Evolutionary conservation across 1,140 invertebrate genomes (phyloP), one percentile per base, ranked within the genome.

Genomic region (Hyphantria cunea): DNA sequence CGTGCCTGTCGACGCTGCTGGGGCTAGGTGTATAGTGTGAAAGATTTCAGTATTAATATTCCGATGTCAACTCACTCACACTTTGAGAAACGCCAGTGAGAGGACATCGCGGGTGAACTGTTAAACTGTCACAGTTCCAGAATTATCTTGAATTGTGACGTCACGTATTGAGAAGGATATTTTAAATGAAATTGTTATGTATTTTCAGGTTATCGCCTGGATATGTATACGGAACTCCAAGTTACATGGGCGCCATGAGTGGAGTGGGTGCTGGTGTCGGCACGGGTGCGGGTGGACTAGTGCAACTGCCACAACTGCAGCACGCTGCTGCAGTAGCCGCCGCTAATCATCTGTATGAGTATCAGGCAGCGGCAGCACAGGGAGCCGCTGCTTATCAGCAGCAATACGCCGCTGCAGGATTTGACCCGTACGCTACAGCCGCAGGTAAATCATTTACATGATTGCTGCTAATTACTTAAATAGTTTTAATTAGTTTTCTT

Each of bases 241-340:
- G 87, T 56, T 95, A 95, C 82, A 85, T 95, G 81, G 89, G 93
- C 14, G 92, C 94, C 3, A 90, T 86, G 86, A 64, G 91, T 17
- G 68, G 91, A 80, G 68, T 93, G 91, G 58, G 93, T 89, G 69
- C 93, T 88, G 81, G 92, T 86, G 83, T 93, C 92, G 82, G 86
- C 45, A 66, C 80, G 0, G 80, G 86, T 0, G 81, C 82, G 0
- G 86, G 88, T 6, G 91, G 91, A 6, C 84, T 95, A 70, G 92
- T 95, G 55, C 93, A 94, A 69, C 85, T 95, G 74, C 94, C 93
- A 32, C 94, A 93, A 76, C 80, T 95, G 59, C 94, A 93, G 74
- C 94, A 95, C 82, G 94, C 95, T 1, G 94, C 94, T 31, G 94
- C 95, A 0, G 92, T 95, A 33, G 94, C 94, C 10, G 94, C 94